Evolutionary conservation across 2,888 invertebrate genomes (phyloP).

Genomic region (Plutella xylostella): DNA sequence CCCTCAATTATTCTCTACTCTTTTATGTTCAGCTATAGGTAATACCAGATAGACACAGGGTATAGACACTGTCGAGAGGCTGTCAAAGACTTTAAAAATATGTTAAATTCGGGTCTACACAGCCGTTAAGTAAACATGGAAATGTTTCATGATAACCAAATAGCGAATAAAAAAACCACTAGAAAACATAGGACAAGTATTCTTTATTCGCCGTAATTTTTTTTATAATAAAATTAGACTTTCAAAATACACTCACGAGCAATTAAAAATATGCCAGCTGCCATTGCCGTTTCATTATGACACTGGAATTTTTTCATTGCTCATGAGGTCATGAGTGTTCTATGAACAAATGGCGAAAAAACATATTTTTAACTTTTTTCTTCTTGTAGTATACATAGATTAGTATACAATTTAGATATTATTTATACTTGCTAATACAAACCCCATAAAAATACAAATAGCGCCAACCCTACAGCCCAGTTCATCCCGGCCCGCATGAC

Average conservation of each 20-base stretch:
- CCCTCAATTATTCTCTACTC: no score
- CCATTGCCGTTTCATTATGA: no score
- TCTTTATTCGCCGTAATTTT: no score
- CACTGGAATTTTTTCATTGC: no score
- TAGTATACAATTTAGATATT: background rate
- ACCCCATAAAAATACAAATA: no score
- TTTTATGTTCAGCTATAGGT: no score
- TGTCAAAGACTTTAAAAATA: background rate
- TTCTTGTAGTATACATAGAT: background rate
- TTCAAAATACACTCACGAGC: no score
- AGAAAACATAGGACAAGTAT: no score
- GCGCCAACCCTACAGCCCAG: background rate
- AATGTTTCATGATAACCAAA: background rate
- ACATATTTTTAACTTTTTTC: background rate
- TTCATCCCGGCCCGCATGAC: slow-evolving; percentile 17
- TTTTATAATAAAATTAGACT: no score
- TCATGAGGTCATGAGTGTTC: background rate
- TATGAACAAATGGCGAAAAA: background rate
- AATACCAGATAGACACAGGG: background rate
- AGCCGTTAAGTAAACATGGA: background rate
- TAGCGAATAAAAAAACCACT: no score
- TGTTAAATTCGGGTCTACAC: background rate
- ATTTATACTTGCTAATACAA: no score
- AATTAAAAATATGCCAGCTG: no score
- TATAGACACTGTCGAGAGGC: background rate